Evolutionary conservation across 2,888 invertebrate genomes (phyloP).

Genomic region (Latrodectus hesperus): DNA sequence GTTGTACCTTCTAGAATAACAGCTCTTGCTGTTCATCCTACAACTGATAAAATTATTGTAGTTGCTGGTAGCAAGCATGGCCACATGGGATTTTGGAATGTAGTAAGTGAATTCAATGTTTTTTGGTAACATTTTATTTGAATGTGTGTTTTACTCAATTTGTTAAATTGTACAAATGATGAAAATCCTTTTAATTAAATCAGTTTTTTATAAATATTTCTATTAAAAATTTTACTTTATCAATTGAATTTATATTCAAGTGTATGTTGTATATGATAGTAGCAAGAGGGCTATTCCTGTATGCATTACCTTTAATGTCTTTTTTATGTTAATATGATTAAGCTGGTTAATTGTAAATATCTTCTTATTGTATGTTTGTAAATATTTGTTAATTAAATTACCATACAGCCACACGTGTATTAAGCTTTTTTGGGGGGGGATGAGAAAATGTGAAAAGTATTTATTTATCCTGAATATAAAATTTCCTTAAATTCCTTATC

Average conservation of each 20-base stretch:
- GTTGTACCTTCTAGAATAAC: conserved; percentile 74
- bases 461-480: no score
- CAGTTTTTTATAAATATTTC: background rate
- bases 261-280: background rate
- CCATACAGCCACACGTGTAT: no score
- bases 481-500: no score
- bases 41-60: conserved; percentile 73
- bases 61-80: conserved; percentile 75
- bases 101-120: conserved; percentile 71
- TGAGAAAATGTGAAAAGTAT: no score
- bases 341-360: no score
- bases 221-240: background rate
- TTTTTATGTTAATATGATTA: no score
- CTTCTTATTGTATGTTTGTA: no score
- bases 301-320: no score
- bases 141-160: background rate
- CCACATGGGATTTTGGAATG: conserved; percentile 74
- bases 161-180: background rate
- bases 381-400: no score
- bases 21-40: conserved; percentile 75
- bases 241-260: background rate
- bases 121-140: background rate
- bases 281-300: background rate
- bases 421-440: no score
- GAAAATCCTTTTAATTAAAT: background rate